Base-by-base conservation (phyloP, 1,140 invertebrate species). In the Drusus annulatus region DNA sequence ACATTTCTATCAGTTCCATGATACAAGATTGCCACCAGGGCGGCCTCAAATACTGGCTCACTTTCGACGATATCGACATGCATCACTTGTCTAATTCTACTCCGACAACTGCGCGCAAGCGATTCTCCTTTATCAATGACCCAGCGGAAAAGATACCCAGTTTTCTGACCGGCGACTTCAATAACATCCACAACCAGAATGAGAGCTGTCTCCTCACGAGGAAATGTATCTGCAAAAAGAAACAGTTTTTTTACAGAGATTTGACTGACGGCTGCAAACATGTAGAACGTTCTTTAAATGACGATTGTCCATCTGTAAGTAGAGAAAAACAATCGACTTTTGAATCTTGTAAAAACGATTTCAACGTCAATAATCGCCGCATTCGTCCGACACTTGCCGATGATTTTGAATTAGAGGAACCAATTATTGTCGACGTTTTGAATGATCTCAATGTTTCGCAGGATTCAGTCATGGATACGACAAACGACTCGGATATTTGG, bases 11-110 rank as follows among this genome's bases (percentile, higher is more conserved):
- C 0, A 84, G 88, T 28, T 83, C 87, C 0, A 90, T 90, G 88
- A 88, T 87, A 0, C 88, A 87, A 69, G 89, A 85, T 0, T 85
- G 80, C 25, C 69, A 87, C 19, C 86, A 80, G 0, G 88, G 88
- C 0, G 89, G 89, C 10, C 81, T 89, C 0, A 90, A 89, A 80
- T 90, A 89, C 74, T 90, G 89, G 89, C n/a, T 90, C 0, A 88
- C 88, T 0, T 90, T 90, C 63, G 87, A 89, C 51, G 86, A 90
- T 13, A 81, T 60, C 31, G 31, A 21, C n/a, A 21, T 16, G 51
- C 10, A 25, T 3, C 50, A 28, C n/a, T 1, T 17, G 4, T 23
- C 7, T n/a, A 31, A 69, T 17, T n/a, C 45, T 36, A 69, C n/a
- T 19, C 28, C 45, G 65, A 25, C 7, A 25, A 21, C 51, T 1